These are phyloP conservation scores for Formica selysi DNA, from an alignment of 1,140 invertebrate species.

Conservation along the genomic window DNA sequence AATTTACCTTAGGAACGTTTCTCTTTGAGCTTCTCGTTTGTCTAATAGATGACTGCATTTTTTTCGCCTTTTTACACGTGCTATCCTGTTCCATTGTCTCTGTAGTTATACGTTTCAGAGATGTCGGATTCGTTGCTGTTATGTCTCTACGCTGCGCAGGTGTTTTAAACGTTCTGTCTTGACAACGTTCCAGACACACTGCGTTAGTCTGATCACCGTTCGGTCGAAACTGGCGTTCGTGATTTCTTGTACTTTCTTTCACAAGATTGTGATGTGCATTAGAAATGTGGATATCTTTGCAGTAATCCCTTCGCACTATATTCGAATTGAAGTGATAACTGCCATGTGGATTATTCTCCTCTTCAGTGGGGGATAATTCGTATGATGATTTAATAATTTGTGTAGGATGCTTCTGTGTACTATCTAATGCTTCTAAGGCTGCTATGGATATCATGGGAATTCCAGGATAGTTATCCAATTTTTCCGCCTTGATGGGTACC, in stretches of 20 bases:
- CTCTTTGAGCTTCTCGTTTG: slow-evolving; percentile 81
- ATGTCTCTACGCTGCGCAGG: slow-evolving; percentile 64
- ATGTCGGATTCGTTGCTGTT: slow-evolving; percentile 4
- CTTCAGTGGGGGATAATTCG: slow-evolving; percentile 48
- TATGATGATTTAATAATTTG: slow-evolving; percentile 63
- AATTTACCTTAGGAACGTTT: slow-evolving; percentile 83
- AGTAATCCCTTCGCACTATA: slow-evolving; percentile 72
- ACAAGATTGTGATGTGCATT: slow-evolving; percentile 62
- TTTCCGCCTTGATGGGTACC: slow-evolving; percentile 68
- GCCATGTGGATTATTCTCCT: slow-evolving; percentile 37
- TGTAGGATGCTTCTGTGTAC: slow-evolving; percentile 45
- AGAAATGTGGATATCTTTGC: slow-evolving; percentile 68
- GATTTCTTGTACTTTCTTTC: slow-evolving; percentile 62
- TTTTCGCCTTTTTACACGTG: slow-evolving; percentile 70
- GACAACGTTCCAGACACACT: slow-evolving; percentile 65
- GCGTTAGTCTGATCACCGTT: slow-evolving; percentile 62
- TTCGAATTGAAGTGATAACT: slow-evolving; percentile 63
- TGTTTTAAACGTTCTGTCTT: slow-evolving; percentile 67
- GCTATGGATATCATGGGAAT: slow-evolving; percentile 81
- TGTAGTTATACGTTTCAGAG: slow-evolving; percentile 58
- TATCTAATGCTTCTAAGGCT: slow-evolving; percentile 61
- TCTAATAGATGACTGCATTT: slow-evolving; percentile 69
- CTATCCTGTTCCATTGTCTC: slow-evolving; percentile 55
- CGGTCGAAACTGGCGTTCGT: slow-evolving; percentile 62
- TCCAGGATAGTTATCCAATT: slow-evolving; percentile 74